Base-by-base conservation (phyloP, 2,113 vertebrate species). In the Pelodiscus sinensis region DNA sequence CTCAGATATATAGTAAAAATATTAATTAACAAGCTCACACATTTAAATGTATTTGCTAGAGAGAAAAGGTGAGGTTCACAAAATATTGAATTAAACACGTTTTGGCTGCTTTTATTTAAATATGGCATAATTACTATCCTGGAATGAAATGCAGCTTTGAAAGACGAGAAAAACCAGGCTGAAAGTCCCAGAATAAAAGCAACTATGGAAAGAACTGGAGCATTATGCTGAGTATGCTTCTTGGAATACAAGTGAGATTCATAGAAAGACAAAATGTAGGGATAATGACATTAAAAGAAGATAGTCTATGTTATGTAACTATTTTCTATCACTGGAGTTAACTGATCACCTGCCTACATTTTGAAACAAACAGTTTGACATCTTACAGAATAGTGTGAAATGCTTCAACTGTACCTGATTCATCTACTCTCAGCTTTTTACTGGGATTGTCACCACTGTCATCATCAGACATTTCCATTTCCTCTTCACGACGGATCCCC, bases 401-500 rank as follows among this genome's bases (percentile, higher is more conserved):
- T 62, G n/a, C 52, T 55, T 4, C n/a, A 25, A 38, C 31, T 54
- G 95, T 98, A 99, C 99, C 99, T 96, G 99, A 98, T 56, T 99
- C 99, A 84, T 99, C 99, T 4, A 98, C 96, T 90, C 98, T 97
- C 84, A 98, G 95, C 93, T 98, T 99, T 97, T 99, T 99, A 79
- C 96, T 98, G 55, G 98, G 98, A 86, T 97, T 98, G 95, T 99
- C 98, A 52, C 98, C 98, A 12, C 96, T 98, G 90, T 99, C 99
- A 38, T 99, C 99, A 22, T 99, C 99, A 0, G 99, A 99, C 99
- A 99, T 99, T 97, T 99, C 99, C 99, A 99, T 99, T 94, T 99
- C 99, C 94, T 99, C 99, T 93, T 99, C 99, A 0, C 99, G 98
- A 3, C 99, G 97, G 93, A 99, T 99, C 81, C 99, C 99, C 99